Base-by-base conservation (phyloP, 2,113 vertebrate genomes). In the Leptobrachium leishanense region DNA sequence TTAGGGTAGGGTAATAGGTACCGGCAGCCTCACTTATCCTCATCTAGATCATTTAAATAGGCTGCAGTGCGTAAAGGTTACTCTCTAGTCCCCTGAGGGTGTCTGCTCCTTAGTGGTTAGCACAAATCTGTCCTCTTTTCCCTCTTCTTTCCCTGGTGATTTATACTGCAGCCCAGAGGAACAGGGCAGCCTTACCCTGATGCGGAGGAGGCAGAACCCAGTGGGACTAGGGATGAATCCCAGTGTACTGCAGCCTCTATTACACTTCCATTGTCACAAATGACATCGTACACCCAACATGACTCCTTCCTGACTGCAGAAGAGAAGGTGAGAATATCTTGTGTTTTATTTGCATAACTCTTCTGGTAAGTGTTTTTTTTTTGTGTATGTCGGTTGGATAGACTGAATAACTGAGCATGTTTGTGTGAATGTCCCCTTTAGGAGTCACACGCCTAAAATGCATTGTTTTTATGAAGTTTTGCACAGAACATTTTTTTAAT, bases 81-180 rank as follows among this genome's bases (percentile, higher is more conserved):
- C 70, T 68, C 77, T 79, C 53, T 67, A 67, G 64, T 63, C 59
- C 77, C 76, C 70, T 31, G 43, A 50, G 39, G 70, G 70, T 74
- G 73, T 79, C 77, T 73, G 77, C 77, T 79, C 77, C 53, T 65
- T 66, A 44, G 2, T 50, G 71, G 71, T 74, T 20, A 46, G 77
- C 63, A 67, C 70, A 73, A 79, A 79, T 63, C 77, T 79, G 77
- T 79, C 70, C 77, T 79, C 67, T 77, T 65, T 79, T 62, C 77
- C 64, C 63, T 79, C 71, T 73, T 78, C 68, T 71, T 78, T 64
- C 76, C 75, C 42, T 63, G 76, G 68, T 50, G 42, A 70, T 67
- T 62, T 59, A 72, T 54, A 72, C 63, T 54, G 9, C 77, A 79
- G 77, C 77, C 67, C 70, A 62, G 66, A 74, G 77, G 55, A 79